These are phyloP conservation scores for Trissolcus basalis DNA, from an alignment of 1,140 invertebrate species.

Conservation along the genomic window DNA sequence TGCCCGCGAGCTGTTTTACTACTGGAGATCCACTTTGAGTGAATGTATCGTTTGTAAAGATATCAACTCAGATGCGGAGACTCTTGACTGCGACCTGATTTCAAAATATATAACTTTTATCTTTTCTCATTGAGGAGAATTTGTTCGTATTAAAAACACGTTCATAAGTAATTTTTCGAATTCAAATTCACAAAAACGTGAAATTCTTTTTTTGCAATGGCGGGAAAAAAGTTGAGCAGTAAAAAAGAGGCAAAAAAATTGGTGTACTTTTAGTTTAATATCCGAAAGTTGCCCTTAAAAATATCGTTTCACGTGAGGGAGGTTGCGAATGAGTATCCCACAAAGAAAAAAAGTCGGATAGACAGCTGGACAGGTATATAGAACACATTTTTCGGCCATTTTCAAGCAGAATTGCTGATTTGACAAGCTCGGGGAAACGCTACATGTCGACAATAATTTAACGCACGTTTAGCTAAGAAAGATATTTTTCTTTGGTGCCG, in stretches of 20 bases:
- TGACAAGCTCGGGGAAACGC: constrained; percentile 26
- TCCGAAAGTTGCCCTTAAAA: constrained; percentile 1
- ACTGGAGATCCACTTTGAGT: constrained; percentile 29
- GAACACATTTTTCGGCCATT: constrained; percentile 27
- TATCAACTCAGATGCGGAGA: constrained; percentile 22
- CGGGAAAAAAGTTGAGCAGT: too few species aligned
- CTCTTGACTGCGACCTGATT: constrained; percentile 13
- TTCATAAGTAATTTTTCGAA: too few species aligned
- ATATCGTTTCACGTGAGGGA: constrained; percentile 33
- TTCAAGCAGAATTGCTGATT: constrained; percentile 28
- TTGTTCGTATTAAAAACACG: too few species aligned
- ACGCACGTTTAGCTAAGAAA: constrained; percentile 15
- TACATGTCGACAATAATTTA: constrained; percentile 26
- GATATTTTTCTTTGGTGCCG: constrained; percentile 17
- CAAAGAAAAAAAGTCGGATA: constrained; percentile 5
- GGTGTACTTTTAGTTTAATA: background rate
- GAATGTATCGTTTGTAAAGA: constrained; percentile 25
- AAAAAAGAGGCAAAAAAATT: background rate
- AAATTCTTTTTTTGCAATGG: too few species aligned
- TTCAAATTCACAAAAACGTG: too few species aligned
- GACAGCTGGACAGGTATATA: constrained; percentile 19
- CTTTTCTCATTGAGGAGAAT: too few species aligned
- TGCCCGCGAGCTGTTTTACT: constrained; percentile 15
- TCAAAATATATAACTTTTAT: constrained; percentile 46
- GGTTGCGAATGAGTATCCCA: constrained; percentile 31